Base-by-base conservation (phyloP, 2,797 vertebrate species). In the Parambassis ranga region DNA sequence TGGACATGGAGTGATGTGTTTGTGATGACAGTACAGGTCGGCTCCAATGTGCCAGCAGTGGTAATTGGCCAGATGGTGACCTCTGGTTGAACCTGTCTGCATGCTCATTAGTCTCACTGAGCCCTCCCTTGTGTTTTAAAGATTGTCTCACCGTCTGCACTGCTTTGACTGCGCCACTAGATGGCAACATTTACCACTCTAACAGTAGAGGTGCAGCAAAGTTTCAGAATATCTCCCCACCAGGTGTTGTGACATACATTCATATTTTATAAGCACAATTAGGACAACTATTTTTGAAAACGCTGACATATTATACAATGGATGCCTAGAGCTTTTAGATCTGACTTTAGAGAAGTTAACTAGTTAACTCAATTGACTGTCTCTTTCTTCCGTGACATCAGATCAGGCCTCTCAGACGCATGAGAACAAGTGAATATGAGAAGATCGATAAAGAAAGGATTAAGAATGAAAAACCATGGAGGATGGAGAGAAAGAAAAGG, bases 61-160 rank as follows among this genome's bases (percentile, higher is more conserved):
- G 93, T 92, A 94, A 93, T 92, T 92, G 91, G 92, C 92, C 94
- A 95, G 94, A 95, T 95, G 94, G 94, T 94, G 94, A 96, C 94
- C 95, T 90, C 91, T 89, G 91, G 85, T 91, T 95, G 94, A 95
- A 95, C 94, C 90, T 93, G 93, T 93, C 92, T 92, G 91, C 91
- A 91, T 89, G 86, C 93, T 94, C 93, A 94, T 94, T 95, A 94
- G 91, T 93, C 92, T 88, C 62, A 59, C 69, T 61, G 77, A 88
- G 83, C 60, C 70, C 71, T 77, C 86, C 82, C 82, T 48, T 51
- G 66, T 67, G 81, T 77, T 72, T 79, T 65, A 24, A 66, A 46
- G 22, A 11, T 35, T 1, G 65, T 73, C 19, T 7, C 19, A n/a
- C 7, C 10, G 31, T n/a, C 22, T 50, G 33, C 63, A 8, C 3